phyloP scores from a whole-genome alignment of 2,113 vertebrate species.

The Urocynchramus pylzowi region DNA sequence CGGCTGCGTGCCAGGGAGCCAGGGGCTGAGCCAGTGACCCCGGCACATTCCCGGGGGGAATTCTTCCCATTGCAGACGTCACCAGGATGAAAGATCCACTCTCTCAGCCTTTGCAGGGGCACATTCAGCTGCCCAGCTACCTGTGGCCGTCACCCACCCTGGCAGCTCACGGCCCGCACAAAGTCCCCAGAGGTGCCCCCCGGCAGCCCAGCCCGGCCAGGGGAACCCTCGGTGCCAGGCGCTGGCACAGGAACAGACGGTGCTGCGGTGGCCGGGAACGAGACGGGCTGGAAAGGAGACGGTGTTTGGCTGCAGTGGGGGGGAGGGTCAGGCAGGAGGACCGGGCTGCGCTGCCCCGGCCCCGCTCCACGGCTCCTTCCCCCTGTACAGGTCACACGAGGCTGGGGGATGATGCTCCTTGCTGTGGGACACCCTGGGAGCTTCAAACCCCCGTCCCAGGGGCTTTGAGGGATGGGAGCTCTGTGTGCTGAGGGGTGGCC shows the following conservation, averaged over 20 bases:
- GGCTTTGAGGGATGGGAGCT: not conserved
- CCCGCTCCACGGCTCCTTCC: not conserved
- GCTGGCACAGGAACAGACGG: not conserved
- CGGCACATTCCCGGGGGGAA: rapidly evolving
- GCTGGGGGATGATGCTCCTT: not conserved
- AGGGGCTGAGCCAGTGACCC: rapidly evolving
- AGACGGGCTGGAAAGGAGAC: not conserved
- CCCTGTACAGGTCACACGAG: not conserved
- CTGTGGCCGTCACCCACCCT: not conserved
- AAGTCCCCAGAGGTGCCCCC: not conserved
- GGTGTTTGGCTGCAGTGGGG: not conserved
- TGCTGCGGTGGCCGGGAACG: not conserved
- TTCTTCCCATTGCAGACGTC: not conserved
- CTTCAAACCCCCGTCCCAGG: not conserved
- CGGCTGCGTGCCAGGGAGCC: not conserved
- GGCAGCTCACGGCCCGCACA: not conserved
- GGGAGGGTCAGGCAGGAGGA: not conserved
- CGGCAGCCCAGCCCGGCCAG: rapidly evolving
- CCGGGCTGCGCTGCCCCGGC: not conserved
- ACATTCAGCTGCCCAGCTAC: no score
- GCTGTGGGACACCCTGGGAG: not conserved
- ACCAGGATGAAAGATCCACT: not conserved
- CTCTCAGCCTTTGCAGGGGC: not conserved
- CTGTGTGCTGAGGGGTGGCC: not conserved
- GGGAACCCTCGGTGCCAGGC: not conserved